Conservation (phyloP, 2,113 vertebrate species). For the Mormyrus iriodes region DNA sequence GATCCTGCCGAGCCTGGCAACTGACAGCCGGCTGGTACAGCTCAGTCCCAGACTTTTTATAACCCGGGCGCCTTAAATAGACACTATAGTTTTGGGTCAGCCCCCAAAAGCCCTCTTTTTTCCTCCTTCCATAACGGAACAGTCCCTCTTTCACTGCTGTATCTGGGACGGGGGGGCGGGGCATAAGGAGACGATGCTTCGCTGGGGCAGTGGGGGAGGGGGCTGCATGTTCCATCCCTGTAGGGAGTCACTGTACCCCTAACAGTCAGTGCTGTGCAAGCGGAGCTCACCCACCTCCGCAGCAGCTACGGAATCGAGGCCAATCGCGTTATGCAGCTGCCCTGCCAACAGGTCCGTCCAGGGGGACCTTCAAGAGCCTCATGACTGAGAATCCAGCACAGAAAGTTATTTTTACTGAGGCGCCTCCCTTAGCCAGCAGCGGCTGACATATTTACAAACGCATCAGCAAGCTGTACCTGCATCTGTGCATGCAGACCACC, state of each 20-base stretch:
- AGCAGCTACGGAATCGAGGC: neutral
- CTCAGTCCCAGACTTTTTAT: neutral
- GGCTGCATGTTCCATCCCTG: neutral
- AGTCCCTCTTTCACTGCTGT: constrained; percentile 29
- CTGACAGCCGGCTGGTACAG: neutral
- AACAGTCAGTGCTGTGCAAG: neutral
- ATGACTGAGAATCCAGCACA: neutral
- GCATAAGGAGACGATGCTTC: neutral
- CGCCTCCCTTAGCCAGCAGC: neutral
- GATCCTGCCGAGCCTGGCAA: neutral
- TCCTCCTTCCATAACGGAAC: constrained; percentile 32
- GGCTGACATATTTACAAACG: constrained; percentile 8
- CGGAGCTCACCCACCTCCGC: neutral
- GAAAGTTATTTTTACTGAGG: neutral
- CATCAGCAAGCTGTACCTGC: neutral
- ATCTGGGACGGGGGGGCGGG: constrained; percentile 37
- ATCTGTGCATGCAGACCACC: neutral
- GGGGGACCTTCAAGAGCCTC: neutral
- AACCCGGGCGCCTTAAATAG: constrained; percentile 51
- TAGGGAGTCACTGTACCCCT: neutral
- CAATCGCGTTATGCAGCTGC: neutral
- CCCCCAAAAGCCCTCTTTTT: constrained; percentile 37
- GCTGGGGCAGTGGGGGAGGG: neutral
- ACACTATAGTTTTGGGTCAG: constrained; percentile 55
- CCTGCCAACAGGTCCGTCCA: neutral